phyloP scores from a whole-genome alignment of 1,140 invertebrate species.

The Forficula auricularia region DNA sequence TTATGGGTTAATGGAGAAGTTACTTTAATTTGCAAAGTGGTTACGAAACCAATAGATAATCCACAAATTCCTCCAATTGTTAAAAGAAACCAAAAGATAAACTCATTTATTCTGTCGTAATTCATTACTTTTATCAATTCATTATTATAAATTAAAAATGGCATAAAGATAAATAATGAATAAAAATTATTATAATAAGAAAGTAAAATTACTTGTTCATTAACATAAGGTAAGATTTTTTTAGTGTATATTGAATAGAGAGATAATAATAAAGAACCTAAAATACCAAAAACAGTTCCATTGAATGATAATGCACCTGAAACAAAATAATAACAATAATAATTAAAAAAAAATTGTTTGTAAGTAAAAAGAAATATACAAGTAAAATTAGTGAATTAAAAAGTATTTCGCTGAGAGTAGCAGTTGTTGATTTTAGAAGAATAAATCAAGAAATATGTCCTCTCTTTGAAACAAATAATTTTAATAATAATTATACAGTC shows the following conservation, averaged over 20 bases:
- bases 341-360: no score
- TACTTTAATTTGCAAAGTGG: constrained; percentile 90
- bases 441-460: no score
- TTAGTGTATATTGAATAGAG: constrained; percentile 95
- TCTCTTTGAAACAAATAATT: no score
- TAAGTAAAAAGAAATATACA: no score
- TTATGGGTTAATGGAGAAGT: constrained; percentile 98
- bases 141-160: constrained; percentile 71
- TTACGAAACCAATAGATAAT: constrained; percentile 92
- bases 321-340: constrained; percentile 19
- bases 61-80: constrained; percentile 79
- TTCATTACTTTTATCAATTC: constrained; percentile 55
- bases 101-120: constrained; percentile 45
- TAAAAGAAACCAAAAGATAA: constrained; percentile 72
- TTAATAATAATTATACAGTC: no score
- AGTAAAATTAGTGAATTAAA: no score
- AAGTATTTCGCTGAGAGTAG: no score
- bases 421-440: no score
- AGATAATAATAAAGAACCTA: constrained; percentile 81
- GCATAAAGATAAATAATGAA: constrained; percentile 75
- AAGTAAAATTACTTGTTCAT: constrained; percentile 71
- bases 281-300: constrained; percentile 82
- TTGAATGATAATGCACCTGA: constrained; percentile 66
- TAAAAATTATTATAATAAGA: constrained; percentile 97
- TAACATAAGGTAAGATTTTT: constrained; percentile 67